Evolutionary conservation across 2,888 invertebrate species (phyloP).

Genomic region (Anoncus sp.): DNA sequence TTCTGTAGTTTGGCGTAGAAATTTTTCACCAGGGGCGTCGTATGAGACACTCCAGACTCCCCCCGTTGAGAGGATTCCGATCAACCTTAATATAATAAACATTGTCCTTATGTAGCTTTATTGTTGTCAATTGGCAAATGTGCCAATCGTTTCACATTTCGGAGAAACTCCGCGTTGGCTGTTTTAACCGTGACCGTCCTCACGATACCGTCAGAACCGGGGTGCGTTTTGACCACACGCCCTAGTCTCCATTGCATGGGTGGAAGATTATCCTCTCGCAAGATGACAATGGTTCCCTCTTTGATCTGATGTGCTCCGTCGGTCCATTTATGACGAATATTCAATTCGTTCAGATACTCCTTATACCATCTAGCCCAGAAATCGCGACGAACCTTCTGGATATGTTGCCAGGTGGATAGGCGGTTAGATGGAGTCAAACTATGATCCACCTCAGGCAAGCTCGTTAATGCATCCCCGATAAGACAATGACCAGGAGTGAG

Average conservation of each 20-base stretch:
- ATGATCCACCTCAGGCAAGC: constrained; percentile 40
- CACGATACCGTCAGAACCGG: constrained; percentile 21
- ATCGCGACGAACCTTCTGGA: constrained; percentile 54
- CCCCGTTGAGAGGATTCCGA: constrained; percentile 84
- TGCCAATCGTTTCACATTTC: constrained; percentile 14
- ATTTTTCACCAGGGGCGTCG: no score
- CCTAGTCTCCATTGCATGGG: constrained; percentile 27
- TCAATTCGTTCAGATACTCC: constrained; percentile 57
- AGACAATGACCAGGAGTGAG: constrained; percentile 61
- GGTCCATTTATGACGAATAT: constrained; percentile 54
- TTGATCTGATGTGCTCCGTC: constrained; percentile 3
- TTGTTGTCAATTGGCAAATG: constrained; percentile 84
- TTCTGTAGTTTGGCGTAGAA: no score
- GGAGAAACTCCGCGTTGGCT: constrained; percentile 6
- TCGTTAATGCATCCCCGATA: constrained; percentile 58
- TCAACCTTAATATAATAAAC: not conserved
- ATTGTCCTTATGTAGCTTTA: not conserved
- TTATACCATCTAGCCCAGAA: constrained; percentile 57
- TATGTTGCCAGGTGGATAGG: constrained; percentile 56
- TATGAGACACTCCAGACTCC: no score
- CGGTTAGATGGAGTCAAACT: constrained; percentile 41
- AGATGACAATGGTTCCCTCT: constrained; percentile 14
- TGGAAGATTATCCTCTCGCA: constrained; percentile 37
- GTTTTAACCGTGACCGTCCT: constrained; percentile 25
- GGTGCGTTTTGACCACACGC: constrained; percentile 3